Conservation (phyloP, 1,140 invertebrate species). For the Drosophila baimaii region DNA sequence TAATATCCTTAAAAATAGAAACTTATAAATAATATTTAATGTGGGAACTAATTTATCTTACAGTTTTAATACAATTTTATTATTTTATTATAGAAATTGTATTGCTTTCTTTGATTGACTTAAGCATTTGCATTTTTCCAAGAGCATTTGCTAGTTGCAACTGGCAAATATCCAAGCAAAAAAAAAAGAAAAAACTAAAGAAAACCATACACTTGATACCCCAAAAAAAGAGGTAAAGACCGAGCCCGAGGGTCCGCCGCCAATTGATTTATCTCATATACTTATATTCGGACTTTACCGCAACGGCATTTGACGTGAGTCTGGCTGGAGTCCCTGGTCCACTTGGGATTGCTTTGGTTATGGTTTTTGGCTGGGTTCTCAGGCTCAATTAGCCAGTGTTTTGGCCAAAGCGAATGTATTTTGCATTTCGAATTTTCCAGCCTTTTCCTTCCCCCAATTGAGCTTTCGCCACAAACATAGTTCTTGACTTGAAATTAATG, state of each 20-base stretch:
- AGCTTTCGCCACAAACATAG: constrained; percentile 28
- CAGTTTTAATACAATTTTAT: no score
- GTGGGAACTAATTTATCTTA: neutral
- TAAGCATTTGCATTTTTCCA: neutral
- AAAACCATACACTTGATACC: constrained; percentile 24
- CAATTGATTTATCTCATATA: constrained; percentile 54
- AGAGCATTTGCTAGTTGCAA: constrained; percentile 15
- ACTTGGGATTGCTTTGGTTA: constrained; percentile 20
- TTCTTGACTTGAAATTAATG: constrained; percentile 9
- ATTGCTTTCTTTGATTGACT: no score
- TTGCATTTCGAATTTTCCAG: constrained; percentile 35
- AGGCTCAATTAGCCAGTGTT: constrained; percentile 44
- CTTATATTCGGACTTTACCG: constrained; percentile 22
- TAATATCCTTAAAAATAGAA: no score
- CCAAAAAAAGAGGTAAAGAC: constrained; percentile 15
- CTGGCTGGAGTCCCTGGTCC: constrained; percentile 6
- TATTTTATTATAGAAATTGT: no score
- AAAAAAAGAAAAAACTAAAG: neutral
- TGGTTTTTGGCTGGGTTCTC: constrained; percentile 26
- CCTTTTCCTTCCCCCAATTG: constrained; percentile 2
- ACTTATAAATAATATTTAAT: neutral
- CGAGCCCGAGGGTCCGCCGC: constrained; percentile 34
- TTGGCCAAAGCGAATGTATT: constrained; percentile 29
- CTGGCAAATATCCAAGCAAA: neutral
- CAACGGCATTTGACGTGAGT: constrained; percentile 10